Conservation (phyloP, 2,113 vertebrate species). For the Galemys pyrenaicus region DNA sequence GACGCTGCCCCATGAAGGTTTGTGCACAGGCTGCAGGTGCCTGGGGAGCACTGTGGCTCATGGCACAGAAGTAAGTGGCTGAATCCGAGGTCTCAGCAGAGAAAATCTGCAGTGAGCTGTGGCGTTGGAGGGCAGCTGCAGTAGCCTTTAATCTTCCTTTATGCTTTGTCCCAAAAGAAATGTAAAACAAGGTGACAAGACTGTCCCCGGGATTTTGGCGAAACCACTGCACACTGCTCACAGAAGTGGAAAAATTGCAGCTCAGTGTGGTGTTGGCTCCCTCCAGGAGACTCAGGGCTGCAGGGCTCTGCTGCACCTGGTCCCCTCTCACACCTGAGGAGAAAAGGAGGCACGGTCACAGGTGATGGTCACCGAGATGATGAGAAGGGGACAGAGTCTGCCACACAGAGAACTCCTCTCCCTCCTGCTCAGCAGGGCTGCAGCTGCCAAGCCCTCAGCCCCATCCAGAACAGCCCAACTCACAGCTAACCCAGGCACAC, state of each 20-base stretch:
- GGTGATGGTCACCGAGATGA: background rate
- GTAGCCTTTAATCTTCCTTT: background rate
- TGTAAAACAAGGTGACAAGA: background rate
- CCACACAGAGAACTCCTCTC: background rate
- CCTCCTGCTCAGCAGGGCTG: background rate
- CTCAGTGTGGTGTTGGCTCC: background rate
- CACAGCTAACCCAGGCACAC: constrained; percentile 33
- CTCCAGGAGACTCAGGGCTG: constrained; percentile 25
- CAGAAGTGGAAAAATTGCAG: background rate
- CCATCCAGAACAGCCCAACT: background rate
- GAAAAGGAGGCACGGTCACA: background rate
- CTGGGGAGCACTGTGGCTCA: background rate
- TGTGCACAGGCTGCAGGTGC: background rate
- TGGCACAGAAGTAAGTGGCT: constrained; percentile 42
- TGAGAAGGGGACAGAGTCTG: background rate
- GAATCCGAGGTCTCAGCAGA: constrained; percentile 42
- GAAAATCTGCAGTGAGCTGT: background rate
- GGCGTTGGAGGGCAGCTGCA: accelerated
- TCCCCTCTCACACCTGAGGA: constrained; percentile 57
- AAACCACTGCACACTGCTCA: background rate
- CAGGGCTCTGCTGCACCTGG: constrained; percentile 46
- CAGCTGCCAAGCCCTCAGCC: background rate
- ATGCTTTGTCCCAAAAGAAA: background rate
- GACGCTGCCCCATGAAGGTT: background rate
- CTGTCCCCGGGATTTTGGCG: background rate